Base-by-base conservation (phyloP, 2,113 vertebrate species). In the Coreoperca whiteheadi region DNA sequence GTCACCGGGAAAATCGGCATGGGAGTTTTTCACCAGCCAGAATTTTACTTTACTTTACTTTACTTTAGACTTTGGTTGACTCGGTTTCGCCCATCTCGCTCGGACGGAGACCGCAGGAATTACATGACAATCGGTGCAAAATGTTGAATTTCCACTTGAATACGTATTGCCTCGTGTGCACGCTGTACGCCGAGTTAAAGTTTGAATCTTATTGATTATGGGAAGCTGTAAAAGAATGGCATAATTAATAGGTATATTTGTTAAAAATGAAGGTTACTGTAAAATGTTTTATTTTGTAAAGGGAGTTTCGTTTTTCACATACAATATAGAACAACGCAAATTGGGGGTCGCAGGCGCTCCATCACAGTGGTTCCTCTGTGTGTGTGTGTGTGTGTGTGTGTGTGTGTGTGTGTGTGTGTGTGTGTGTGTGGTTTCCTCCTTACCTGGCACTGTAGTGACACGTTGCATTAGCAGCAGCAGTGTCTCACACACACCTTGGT, bases 391-490 rank as follows among this genome's bases (percentile, higher is more conserved):
- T 57, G 69, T 76, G 43, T 43, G 53, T 66, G 51, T 50, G 61
- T 37, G 70, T 81, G 70, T 59, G 37, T 39, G 57, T 77, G 74
- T 41, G 30, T 57, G 69, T 76, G 43, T 43, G 53, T 66, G 51
- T 50, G 61, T 37, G 70, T 81, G 70, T 59, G 37, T 39, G 57
- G 21, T 28, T 4, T 5, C 25, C 15, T n/a, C 34, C 12, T 9
- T 23, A 64, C 74, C 85, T 86, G 83, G 21, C 12, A 5, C 21
- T 0, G 7, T 20, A 87, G 46, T 91, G 93, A 94, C 94, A 94
- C 93, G 92, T 95, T 88, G 92, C 93, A 88, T 78, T 90, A 50
- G 16, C 32, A 54, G 72, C 53, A 50, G 28, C 23, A 37, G 77
- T 66, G 79, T 79, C 74, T 18, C 59, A 32, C 57, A 37, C 60